Evolutionary conservation across 2,888 invertebrate species (phyloP).

Genomic region (Candidula unifasciata): DNA sequence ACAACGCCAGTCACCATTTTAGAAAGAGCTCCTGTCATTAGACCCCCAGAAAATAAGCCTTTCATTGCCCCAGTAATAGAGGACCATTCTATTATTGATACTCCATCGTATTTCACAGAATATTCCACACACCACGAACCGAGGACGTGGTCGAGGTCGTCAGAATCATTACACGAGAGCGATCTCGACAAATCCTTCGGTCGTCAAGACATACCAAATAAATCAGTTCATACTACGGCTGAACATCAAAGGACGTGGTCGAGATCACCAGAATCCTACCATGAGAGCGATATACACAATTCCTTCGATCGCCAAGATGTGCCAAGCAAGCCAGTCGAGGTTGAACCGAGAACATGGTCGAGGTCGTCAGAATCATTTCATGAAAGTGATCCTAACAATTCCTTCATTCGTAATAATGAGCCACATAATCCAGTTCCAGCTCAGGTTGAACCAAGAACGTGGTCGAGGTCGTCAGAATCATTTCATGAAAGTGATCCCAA

Average conservation of each 20-base stretch:
- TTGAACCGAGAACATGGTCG: constrained; percentile 26
- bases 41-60: constrained; percentile 1
- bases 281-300: constrained; percentile 34
- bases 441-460: too few species aligned
- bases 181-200: constrained; percentile 28
- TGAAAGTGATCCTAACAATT: too few species aligned
- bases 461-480: background rate
- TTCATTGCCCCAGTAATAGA: background rate
- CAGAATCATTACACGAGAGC: constrained; percentile 28
- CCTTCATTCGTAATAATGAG: too few species aligned
- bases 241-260: too few species aligned
- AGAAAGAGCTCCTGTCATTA: constrained; percentile 25
- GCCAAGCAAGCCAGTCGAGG: background rate
- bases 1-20: background rate
- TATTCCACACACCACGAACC: background rate
- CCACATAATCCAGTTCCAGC: too few species aligned
- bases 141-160: background rate
- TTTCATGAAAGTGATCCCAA: constrained; percentile 32
- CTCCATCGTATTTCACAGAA: background rate
- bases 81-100: background rate
- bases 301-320: constrained; percentile 5
- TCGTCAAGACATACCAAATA: background rate
- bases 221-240: background rate
- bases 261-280: background rate
- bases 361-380: too few species aligned